These are phyloP conservation scores for Malacoctenus gilli DNA, from an alignment of 2,797 vertebrate genomes.

Conservation along the genomic window DNA sequence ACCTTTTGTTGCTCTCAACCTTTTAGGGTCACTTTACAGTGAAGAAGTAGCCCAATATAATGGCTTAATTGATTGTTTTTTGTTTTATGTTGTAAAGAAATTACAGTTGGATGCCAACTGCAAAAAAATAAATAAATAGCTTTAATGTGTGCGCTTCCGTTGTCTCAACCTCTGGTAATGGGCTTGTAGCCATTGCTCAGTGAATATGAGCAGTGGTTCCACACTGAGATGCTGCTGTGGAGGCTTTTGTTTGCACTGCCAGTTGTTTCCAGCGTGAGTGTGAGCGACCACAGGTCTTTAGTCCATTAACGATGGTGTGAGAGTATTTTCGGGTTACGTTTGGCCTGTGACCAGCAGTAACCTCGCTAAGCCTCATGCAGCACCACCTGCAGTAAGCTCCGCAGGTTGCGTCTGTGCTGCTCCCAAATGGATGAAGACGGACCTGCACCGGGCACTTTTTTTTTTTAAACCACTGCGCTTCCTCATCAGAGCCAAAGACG, in stretches of 20 bases:
- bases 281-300: slow-evolving; percentile 38
- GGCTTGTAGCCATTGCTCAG: slow-evolving; percentile 6
- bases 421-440: slow-evolving; percentile 44
- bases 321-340: slow-evolving; percentile 73
- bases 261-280: slow-evolving; percentile 33
- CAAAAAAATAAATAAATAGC: too few species aligned
- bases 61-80: too few species aligned
- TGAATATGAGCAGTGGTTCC: slow-evolving; percentile 23
- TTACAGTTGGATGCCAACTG: too few species aligned
- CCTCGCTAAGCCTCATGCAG: slow-evolving; percentile 54
- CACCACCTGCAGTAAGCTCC: slow-evolving; percentile 37
- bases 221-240: slow-evolving; percentile 5
- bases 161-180: too few species aligned
- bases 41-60: too few species aligned
- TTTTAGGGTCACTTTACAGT: slow-evolving; percentile 5
- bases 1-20: too few species aligned
- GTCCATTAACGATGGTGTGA: slow-evolving; percentile 50
- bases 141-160: too few species aligned
- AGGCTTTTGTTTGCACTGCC: slow-evolving; percentile 1
- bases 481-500: neutral
- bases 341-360: slow-evolving; percentile 83
- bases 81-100: too few species aligned
- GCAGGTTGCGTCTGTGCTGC: slow-evolving; percentile 41
- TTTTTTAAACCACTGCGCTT: neutral
- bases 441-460: slow-evolving; percentile 17